Evolutionary conservation across 2,888 invertebrate species (phyloP), one percentile per base, ranked within the genome.

Genomic region (Lysandra bellargus): DNA sequence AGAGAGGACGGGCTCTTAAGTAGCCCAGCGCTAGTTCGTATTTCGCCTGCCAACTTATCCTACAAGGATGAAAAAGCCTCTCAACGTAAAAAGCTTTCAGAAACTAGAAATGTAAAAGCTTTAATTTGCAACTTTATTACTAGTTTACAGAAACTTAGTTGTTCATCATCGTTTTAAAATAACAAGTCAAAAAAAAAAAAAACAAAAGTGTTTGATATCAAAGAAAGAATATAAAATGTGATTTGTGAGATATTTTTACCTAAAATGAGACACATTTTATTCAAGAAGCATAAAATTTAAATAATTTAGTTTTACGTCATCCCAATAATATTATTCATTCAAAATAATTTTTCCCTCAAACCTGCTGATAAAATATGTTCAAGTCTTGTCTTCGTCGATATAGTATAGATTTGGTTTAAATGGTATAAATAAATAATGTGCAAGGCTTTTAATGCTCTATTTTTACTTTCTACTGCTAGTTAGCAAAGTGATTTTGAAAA

Each of bases 301-400:
- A 69, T 69, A 17, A 64, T 69, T 69, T 33, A 69, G 17, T 69
- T 37, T 69, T 17, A 69, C 33, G 69, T 14, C 37, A 69, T 33
- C 37, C 5, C 69, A 69, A 37, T 69, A 69, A 37, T 69, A 69
- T 69, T 69, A 69, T 69, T 69, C 37, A 37, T 37, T 37, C 37
- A 33, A 69, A 69, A 69, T 69, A 12, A 64, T 30, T 64, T 64
- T 69, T 69, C 14, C 69, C 33, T 69, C 4, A 33, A 64, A 9
- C 64, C 9, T 30, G 64, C 30, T 33, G 14, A 33, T 33, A 69
- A 69, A 64, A 61, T 23, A 30, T 69, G 37, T 69, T 69, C 23
- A 23, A 23, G 12, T 69, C 33, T 12, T 23, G 12, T 14, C 14
- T 64, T 30, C 33, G 14, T 33, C 5, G 69, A 69, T 69, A 69